Conservation (phyloP, 2,113 vertebrate species). For the Neopipo cinnamomea region DNA sequence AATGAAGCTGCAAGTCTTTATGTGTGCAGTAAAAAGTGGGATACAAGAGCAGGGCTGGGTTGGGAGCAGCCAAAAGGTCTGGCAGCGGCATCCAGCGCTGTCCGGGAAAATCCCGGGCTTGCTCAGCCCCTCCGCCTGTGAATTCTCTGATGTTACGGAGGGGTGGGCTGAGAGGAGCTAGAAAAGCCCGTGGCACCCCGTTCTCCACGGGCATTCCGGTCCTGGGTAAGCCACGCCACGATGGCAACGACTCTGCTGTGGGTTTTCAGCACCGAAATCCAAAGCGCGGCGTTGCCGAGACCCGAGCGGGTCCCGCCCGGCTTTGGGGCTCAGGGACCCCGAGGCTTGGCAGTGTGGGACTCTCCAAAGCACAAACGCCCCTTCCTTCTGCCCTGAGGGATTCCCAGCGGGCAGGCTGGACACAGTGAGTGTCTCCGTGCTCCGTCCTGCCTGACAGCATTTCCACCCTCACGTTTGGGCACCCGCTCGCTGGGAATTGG, state of each 20-base stretch:
- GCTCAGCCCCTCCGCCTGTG: not conserved
- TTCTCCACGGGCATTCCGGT: fast-evolving
- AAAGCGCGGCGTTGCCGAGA: fast-evolving
- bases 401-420: not conserved
- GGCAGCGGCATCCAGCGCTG: fast-evolving
- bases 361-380: not conserved
- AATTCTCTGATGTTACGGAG: not conserved
- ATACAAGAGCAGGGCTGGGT: not conserved
- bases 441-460: not conserved
- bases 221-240: fast-evolving
- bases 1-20: not conserved
- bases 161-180: not conserved
- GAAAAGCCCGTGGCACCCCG: fast-evolving
- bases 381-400: not conserved
- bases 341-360: not conserved
- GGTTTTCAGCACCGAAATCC: not conserved
- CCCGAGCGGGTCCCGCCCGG: not conserved
- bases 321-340: fast-evolving
- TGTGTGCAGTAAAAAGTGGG: not conserved
- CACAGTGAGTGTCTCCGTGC: not conserved
- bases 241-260: fast-evolving
- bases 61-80: not conserved
- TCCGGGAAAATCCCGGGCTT: not conserved
- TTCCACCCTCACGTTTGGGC: not conserved
- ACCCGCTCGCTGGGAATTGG: not conserved